Percentiles rank a stretch among this genome's conserved stretches.
Evolutionary conservation across 2,888 invertebrate genomes (phyloP).

Genomic region (Folsomia candida): DNA sequence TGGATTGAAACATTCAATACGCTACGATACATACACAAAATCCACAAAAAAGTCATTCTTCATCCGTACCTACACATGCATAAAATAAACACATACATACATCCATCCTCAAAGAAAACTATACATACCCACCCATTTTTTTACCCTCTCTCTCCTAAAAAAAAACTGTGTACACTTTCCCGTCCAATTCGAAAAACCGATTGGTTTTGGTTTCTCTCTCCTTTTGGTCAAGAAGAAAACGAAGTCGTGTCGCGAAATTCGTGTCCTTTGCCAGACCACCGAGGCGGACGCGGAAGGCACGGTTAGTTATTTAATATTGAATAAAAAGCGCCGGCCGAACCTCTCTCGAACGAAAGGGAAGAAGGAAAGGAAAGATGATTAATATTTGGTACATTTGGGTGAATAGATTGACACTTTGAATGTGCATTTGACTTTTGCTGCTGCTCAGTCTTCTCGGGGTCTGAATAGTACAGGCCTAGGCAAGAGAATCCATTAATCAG

Average conservation of each 20-base stretch:
- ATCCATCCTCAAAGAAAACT: no score
- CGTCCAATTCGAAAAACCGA: neutral
- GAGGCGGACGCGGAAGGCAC: no score
- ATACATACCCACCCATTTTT: no score
- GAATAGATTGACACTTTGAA: neutral
- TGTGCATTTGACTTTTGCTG: neutral
- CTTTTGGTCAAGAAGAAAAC: neutral
- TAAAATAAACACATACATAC: no score
- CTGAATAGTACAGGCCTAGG: constrained; percentile 17
- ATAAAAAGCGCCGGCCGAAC: neutral
- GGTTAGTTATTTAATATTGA: neutral
- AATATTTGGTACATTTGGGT: neutral
- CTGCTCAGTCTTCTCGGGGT: neutral
- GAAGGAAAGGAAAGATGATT: neutral
- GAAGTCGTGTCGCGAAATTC: neutral
- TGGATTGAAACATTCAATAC: no score
- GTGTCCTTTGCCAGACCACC: neutral
- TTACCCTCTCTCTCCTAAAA: neutral
- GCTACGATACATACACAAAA: no score
- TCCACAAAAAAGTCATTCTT: no score
- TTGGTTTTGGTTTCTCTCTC: neutral
- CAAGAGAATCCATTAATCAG: constrained; percentile 50
- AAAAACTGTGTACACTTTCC: no score
- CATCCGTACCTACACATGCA: no score
- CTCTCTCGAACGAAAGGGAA: no score